These are phyloP conservation scores for Marasmarcha lunaedactyla DNA, from an alignment of 2,888 invertebrate genomes.

Conservation along the genomic window DNA sequence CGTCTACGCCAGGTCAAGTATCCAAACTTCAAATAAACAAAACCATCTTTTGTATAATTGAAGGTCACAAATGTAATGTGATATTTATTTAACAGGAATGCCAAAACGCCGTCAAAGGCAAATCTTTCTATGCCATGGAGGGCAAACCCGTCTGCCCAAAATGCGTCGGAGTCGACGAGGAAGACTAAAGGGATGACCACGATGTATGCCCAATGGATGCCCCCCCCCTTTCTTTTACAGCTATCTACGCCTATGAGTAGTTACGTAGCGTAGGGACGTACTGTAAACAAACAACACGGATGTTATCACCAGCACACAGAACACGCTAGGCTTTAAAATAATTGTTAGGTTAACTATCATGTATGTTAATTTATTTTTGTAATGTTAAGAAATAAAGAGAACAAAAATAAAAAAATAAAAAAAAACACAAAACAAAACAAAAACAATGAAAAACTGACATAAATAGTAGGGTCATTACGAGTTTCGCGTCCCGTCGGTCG, in stretches of 20 bases:
- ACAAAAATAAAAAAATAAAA: slow-evolving; percentile 47
- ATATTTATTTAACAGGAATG: slow-evolving; percentile 82
- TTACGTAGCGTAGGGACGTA: slow-evolving; percentile 25
- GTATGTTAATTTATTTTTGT: slow-evolving; percentile 62
- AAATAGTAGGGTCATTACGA: slow-evolving; percentile 20
- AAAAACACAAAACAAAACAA: slow-evolving; percentile 40
- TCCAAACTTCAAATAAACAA: slow-evolving; percentile 21
- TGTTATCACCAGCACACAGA: slow-evolving; percentile 27
- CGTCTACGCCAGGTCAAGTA: slow-evolving; percentile 48
- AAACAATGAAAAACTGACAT: slow-evolving; percentile 28
- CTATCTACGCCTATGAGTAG: slow-evolving; percentile 32
- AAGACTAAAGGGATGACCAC: slow-evolving; percentile 67
- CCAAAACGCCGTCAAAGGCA: slow-evolving; percentile 91
- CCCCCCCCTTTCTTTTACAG: slow-evolving; percentile 62
- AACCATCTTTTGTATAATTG: slow-evolving; percentile 11
- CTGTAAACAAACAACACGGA: slow-evolving; percentile 29
- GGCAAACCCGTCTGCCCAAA: slow-evolving; percentile 95
- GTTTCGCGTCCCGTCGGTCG: slow-evolving; percentile 20
- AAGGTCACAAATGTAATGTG: slow-evolving; percentile 18
- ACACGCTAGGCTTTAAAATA: slow-evolving; percentile 31
- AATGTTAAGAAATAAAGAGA: slow-evolving; percentile 70
- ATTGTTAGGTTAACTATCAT: slow-evolving; percentile 41
- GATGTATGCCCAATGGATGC: slow-evolving; percentile 36
- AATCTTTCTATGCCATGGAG: slow-evolving; percentile 97
- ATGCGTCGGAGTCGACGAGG: slow-evolving; percentile 93